phyloP scores from a whole-genome alignment of 2,888 invertebrate species.

The Drosophila siamana region DNA sequence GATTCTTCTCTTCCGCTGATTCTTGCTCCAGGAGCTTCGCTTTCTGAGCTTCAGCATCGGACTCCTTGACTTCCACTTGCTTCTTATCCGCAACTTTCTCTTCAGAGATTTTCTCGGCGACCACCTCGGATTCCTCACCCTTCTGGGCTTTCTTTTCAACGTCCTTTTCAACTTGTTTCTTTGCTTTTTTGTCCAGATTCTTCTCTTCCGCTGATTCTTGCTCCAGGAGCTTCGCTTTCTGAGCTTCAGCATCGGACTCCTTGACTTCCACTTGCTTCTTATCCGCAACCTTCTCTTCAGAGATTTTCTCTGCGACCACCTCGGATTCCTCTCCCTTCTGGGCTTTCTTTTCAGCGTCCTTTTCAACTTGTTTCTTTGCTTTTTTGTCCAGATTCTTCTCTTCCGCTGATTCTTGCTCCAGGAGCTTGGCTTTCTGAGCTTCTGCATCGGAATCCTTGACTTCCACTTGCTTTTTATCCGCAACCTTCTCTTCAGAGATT shows the following conservation, averaged over 20 bases:
- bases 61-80: conserved; percentile 7
- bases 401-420: conserved; percentile 25
- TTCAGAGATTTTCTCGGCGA: conserved; percentile 26
- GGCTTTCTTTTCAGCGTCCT: neutral
- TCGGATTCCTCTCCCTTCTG: conserved; percentile 26
- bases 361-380: conserved; percentile 12
- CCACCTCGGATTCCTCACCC: conserved; percentile 19
- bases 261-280: conserved; percentile 17
- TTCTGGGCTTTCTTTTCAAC: neutral
- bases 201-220: neutral
- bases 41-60: conserved; percentile 38
- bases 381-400: conserved; percentile 34
- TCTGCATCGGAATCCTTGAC: conserved; percentile 17
- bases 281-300: conserved; percentile 23
- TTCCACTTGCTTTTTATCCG: conserved; percentile 17
- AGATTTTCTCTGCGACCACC: conserved; percentile 21
- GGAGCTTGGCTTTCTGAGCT: conserved; percentile 13
- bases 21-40: conserved; percentile 14
- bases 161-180: conserved; percentile 6
- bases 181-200: neutral
- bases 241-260: too few species aligned
- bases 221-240: neutral
- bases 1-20: conserved; percentile 5
- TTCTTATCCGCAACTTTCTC: conserved; percentile 9
- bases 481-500: conserved; percentile 9